Base-by-base conservation (phyloP, 2,113 vertebrate genomes). In the Cricetomys ansorgei region DNA sequence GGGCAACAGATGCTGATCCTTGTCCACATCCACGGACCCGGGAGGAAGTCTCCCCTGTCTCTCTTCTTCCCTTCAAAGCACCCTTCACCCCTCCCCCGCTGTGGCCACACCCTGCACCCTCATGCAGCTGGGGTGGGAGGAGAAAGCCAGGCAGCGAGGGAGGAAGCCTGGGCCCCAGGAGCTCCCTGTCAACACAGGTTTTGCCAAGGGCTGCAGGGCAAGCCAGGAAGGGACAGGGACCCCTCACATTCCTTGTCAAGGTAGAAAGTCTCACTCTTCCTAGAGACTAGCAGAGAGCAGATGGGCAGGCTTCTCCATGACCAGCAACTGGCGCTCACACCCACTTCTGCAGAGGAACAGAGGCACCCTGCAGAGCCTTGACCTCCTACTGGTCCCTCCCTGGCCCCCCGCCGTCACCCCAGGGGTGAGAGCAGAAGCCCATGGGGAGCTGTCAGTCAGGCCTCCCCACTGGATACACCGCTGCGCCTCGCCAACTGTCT, bases 401-500 rank as follows among this genome's bases (percentile, higher is more conserved):
- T 29, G n/a, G n/a, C n/a, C n/a, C n/a, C n/a, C n/a, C n/a, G n/a
- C n/a, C n/a, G 1, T 16, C 21, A 11, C 75, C 76, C 25, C 53
- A 15, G 89, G 17, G 9, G 88, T 67, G 59, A 81, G 50, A 88
- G 81, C 92, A 76, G 81, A 89, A 34, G 29, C 75, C 62, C 11
- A 8, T 2, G 62, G 88, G 57, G 95, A 93, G 17, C 83, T 0
- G 76, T 64, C 6, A 0, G n/a, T 12, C 70, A n/a, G 76, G 59
- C 40, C 9, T 37, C 87, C 27, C 90, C 1, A 1, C 55, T 1
- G 57, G n/a, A 83, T 7, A 27, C 34, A 16, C 53, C 0, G 8
- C 16, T 0, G n/a, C n/a, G 86, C 23, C 12, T 0, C 3, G 5
- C 37, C n/a, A 0, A 21, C 43, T 0, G 3, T 73, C 72, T 3